Evolutionary conservation across 2,797 vertebrate species (phyloP).

Genomic region (Paratrypauchen microcephalus): DNA sequence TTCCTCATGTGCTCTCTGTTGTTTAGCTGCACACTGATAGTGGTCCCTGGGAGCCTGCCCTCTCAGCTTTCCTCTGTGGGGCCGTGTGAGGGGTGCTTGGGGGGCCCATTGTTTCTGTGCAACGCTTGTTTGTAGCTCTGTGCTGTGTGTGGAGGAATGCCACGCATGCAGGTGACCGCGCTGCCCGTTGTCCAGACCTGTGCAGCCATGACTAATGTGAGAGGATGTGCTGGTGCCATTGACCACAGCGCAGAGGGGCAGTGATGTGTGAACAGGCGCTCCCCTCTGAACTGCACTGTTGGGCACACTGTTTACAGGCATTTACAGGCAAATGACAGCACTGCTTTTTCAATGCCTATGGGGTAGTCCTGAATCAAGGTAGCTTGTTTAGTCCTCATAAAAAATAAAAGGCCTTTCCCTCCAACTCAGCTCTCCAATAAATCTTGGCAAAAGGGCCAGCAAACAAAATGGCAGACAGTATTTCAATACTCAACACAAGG

Average conservation of each 20-base stretch:
- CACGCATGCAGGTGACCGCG: conserved; percentile 66
- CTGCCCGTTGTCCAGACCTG: conserved; percentile 64
- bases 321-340: conserved; percentile 2
- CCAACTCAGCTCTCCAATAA: no score
- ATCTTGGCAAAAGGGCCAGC: no score
- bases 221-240: conserved; percentile 43
- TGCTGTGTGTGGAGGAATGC: conserved; percentile 58
- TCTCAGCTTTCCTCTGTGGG: conserved; percentile 1
- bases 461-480: no score
- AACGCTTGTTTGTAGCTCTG: conserved; percentile 24
- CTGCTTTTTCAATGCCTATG: neutral
- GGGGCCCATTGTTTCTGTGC: conserved; percentile 9
- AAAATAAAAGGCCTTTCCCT: no score
- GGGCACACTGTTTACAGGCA: conserved; percentile 19
- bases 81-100: neutral
- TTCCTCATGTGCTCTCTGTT: conserved; percentile 18
- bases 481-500: no score
- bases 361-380: neutral
- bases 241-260: conserved; percentile 45
- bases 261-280: conserved; percentile 42
- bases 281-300: conserved; percentile 23
- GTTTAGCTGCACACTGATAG: conserved; percentile 7
- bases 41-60: conserved; percentile 8
- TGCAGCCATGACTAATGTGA: conserved; percentile 71
- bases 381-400: no score